Evolutionary conservation across 2,113 vertebrate species (phyloP).

Genomic region (Poeciliopsis retropinna): DNA sequence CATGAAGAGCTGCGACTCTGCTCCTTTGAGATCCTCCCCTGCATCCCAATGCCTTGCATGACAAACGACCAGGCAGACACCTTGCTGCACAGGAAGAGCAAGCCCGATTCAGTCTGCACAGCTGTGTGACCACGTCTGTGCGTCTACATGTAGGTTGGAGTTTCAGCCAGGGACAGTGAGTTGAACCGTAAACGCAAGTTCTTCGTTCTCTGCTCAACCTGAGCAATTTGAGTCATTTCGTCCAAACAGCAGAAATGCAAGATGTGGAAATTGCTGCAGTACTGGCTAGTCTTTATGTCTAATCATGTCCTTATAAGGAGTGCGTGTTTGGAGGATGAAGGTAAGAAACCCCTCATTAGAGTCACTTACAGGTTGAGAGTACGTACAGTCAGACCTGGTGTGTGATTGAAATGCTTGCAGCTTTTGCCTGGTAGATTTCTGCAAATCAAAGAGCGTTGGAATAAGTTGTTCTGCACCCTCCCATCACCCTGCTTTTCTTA

Average conservation of each 20-base stretch:
- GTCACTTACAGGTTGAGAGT: conserved; percentile 44
- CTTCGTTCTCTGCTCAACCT: conserved; percentile 16
- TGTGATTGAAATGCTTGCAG: conserved; percentile 49
- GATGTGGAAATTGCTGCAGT: conserved; percentile 53
- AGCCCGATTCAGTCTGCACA: conserved; percentile 33
- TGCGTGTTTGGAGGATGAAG: conserved; percentile 17
- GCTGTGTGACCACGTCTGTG: conserved; percentile 10
- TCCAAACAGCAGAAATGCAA: conserved; percentile 48
- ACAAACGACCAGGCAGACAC: conserved; percentile 51
- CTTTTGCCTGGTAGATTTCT: conserved; percentile 32
- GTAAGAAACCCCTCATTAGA: conserved; percentile 45
- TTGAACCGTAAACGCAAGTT: conserved; percentile 6
- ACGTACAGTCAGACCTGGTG: conserved; percentile 27
- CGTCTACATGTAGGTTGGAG: conserved; percentile 1
- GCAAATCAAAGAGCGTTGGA: conserved; percentile 45
- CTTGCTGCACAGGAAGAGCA: conserved; percentile 33
- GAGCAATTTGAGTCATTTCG: conserved; percentile 30
- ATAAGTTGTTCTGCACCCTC: conserved; percentile 42
- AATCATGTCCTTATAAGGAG: conserved; percentile 31
- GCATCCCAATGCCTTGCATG: conserved; percentile 50
- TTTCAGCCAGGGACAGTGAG: conserved; percentile 8
- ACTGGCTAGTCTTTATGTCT: conserved; percentile 35
- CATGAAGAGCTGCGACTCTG: conserved; percentile 31
- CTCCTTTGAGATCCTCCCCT: conserved; percentile 54
- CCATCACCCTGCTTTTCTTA: conserved; percentile 4